Base-by-base conservation (phyloP, 2,888 invertebrate species). In the Pseudococcus jackbeardsleyi region DNA sequence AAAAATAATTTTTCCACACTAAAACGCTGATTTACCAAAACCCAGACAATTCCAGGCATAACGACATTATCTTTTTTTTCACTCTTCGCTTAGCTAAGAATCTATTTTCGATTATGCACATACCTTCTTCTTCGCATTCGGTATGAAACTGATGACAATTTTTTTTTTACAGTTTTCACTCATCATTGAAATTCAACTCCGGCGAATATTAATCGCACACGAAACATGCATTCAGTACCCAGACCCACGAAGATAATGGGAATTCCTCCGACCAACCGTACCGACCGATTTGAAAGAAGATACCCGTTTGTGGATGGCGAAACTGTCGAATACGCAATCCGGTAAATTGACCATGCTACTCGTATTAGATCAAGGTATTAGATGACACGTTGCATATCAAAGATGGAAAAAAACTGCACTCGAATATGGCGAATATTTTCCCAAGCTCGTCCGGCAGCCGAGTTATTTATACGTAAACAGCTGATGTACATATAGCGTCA, bases 401-500 rank as follows among this genome's bases (percentile, higher is more conserved):
- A n/a, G 22, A 50, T 54, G 17, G 26, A 26, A 82, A 46, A 82
- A 46, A n/a, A 26, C 46, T 82, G 79, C 79, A 82, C 42, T 33
- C 42, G 17, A 46, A 46, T 33, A 82, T 82, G 46, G 79, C 79
- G 79, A 46, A 82, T 42, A 82, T 82, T 82, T 46, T 82, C 79
- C 72, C 42, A 82, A 82, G 39, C 79, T 82, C 79, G 79, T 46
- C 11, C 19, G 12, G 12, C 46, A 46, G n/a, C 11, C 19, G 42
- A 82, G 79, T 19, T 82, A 82, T 82, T 46, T 82, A 82, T 82
- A 42, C 79, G 22, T 82, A 82, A 82, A 82, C 79, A 82, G 79
- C 79, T 82, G 79, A 82, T 82, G 79, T 19, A 22, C 12, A 72
- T 82, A 33, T 82, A 46, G 42, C 46, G 79, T 82, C 79, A 46